These are phyloP conservation scores for Alethe castanea DNA, from an alignment of 2,113 vertebrate species.

Conservation along the genomic window DNA sequence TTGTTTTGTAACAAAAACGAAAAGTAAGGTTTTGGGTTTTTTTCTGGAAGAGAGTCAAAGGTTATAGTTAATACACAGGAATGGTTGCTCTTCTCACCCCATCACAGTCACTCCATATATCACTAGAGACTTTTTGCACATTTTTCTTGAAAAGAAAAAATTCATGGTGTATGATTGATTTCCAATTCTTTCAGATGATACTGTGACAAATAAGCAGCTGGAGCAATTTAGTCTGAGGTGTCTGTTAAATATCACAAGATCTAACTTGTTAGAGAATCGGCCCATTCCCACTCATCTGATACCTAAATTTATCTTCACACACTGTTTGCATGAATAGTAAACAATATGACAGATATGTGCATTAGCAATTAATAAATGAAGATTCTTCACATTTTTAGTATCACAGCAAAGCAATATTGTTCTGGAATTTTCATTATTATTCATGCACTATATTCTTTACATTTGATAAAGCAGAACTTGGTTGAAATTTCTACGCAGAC, in stretches of 20 bases:
- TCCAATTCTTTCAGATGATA: conserved; percentile 5
- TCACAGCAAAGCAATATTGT: neutral
- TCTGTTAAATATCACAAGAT: conserved; percentile 1
- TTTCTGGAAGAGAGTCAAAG: neutral
- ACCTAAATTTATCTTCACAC: neutral
- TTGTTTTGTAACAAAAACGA: no score
- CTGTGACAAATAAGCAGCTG: neutral
- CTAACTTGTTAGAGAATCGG: neutral
- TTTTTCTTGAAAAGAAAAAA: neutral
- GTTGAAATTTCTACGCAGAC: neutral
- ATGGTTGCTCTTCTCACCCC: neutral
- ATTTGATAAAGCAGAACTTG: neutral
- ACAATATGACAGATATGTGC: neutral
- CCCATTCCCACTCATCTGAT: neutral
- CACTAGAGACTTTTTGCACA: neutral
- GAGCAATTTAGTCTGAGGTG: neutral
- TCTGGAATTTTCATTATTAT: neutral
- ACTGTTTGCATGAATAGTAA: neutral
- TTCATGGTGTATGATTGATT: conserved; percentile 7
- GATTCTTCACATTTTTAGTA: neutral
- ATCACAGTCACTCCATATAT: conserved; percentile 10
- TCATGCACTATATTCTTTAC: neutral
- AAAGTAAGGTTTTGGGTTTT: neutral
- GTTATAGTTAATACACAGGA: conserved; percentile 10
- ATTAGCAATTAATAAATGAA: neutral